Evolutionary conservation across 1,140 invertebrate genomes (phyloP), one percentile per base, ranked within the genome.

Genomic region (Ctenoplectra terminalis): DNA sequence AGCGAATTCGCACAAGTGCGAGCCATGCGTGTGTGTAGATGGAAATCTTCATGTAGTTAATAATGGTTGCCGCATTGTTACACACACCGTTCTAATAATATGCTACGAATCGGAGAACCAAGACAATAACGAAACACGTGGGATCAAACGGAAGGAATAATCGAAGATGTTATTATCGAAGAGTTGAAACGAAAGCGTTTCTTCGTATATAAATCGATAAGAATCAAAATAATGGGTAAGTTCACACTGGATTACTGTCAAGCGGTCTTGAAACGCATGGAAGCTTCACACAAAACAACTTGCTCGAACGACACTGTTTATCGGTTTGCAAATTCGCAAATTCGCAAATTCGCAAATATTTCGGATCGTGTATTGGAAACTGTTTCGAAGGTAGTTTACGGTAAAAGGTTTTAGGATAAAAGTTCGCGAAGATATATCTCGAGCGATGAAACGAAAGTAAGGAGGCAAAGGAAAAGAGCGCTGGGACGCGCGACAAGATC

Each of bases 51-150:
- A 37, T 20, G 69, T 69, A 73, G 78, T 48, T 52, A 64, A 83
- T 77, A 81, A 82, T 84, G 81, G 80, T 83, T 60, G 85, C 72
- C 82, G 85, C 79, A 63, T 84, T 74, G 77, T 84, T 76, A 80
- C 79, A 82, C 79, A 82, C 77, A 84, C 78, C 75, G 82, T 79
- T 89, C 80, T 87, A 89, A 89, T 87, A 81, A 80, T 86, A 88
- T 56, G 58, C 34, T 71, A 46, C 23, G 29, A 34, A 69, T 61
- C 31, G 40, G 20, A 20, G 23, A 66, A 66, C 17, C 48, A 48
- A 50, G 31, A 74, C 71, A 66, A 81, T 72, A 73, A 70, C 48
- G 81, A 78, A 63, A 48, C 66, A 77, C 74, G 75, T 54, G 66
- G 81, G 74, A 50, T 75, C 48, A 52, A 74, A 67, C 31, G 31